Evolutionary conservation across 2,113 vertebrate species (phyloP), one percentile per base, ranked within the genome.

Genomic region (Periophthalmus modestus): DNA sequence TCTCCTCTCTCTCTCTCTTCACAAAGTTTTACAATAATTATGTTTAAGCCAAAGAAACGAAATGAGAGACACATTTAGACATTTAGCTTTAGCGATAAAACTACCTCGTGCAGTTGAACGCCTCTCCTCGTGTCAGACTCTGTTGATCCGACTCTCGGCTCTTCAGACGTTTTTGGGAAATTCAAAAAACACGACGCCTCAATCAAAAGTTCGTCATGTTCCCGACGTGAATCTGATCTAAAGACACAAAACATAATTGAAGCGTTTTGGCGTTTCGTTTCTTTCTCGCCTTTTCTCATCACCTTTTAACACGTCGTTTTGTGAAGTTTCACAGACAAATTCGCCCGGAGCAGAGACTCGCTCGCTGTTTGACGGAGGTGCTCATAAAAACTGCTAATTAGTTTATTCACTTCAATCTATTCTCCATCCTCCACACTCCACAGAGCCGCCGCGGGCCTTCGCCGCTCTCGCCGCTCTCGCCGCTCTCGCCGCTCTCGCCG

Each of bases 331-430:
- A 68, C 24, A 73, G 61, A 67, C 59, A 48, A 72, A 74, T 24
- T 54, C 14, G 21, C 52, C 72, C 74, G 69, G n/a, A n/a, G n/a
- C n/a, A n/a, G 69, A 67, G 50, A 16, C 24, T 59, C 46, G 71
- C 69, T 66, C 58, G 73, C 62, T 69, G 78, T 69, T 36, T 75
- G 71, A 83, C 65, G 68, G 71, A 85, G 75, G 71, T 85, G 80
- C 73, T 63, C 77, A 74, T 78, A 73, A 87, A 81, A 82, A 75
- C 71, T 76, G 72, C 75, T 88, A 87, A 91, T 89, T 78, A 85
- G 73, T 85, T 88, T 87, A 79, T 85, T 77, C 81, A 79, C 50
- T 81, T 85, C 74, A 79, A 2, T 82, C 47, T 79, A 80, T 82
- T 77, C 63, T 86, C 75, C 68, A 71, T 58, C 68, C 69, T 71